These are phyloP conservation scores for Oxytorus armatus DNA, from an alignment of 2,888 invertebrate species.

Conservation along the genomic window DNA sequence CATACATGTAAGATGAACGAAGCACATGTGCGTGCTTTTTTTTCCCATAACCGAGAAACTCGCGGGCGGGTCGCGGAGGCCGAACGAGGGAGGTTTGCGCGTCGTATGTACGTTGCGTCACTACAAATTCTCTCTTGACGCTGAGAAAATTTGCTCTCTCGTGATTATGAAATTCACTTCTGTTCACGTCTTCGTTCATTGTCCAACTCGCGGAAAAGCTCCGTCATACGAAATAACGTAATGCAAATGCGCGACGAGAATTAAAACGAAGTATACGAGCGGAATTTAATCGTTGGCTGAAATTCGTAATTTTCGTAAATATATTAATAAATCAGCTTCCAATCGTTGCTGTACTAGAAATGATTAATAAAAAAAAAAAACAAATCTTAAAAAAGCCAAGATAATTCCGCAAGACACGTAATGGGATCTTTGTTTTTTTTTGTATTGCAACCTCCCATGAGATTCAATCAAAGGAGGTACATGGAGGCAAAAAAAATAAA, in stretches of 20 bases:
- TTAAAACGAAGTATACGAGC: not conserved
- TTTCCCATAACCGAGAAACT: conserved; percentile 43
- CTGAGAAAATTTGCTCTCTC: conserved; percentile 37
- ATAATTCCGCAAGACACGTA: no score
- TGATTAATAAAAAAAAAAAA: not conserved
- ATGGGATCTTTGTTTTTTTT: no score
- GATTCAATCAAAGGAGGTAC: no score
- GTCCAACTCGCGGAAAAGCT: not conserved
- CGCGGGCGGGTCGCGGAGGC: conserved; percentile 33
- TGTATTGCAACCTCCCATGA: not conserved
- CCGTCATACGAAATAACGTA: not conserved
- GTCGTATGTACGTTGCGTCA: conserved; percentile 52
- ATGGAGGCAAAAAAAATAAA: not conserved
- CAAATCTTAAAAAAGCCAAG: no score
- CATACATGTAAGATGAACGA: not conserved
- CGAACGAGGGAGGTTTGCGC: conserved; percentile 42
- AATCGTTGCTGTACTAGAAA: not conserved
- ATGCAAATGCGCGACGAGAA: not conserved
- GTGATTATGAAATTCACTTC: conserved; percentile 27
- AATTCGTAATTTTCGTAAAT: not conserved
- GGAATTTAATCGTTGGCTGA: not conserved
- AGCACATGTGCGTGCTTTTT: conserved; percentile 23
- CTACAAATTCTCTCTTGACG: conserved; percentile 6
- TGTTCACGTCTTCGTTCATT: not conserved
- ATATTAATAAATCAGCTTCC: not conserved